Evolutionary conservation across 2,888 invertebrate species (phyloP), one percentile per base, ranked within the genome.

Genomic region (Steinernema carpocapsae): DNA sequence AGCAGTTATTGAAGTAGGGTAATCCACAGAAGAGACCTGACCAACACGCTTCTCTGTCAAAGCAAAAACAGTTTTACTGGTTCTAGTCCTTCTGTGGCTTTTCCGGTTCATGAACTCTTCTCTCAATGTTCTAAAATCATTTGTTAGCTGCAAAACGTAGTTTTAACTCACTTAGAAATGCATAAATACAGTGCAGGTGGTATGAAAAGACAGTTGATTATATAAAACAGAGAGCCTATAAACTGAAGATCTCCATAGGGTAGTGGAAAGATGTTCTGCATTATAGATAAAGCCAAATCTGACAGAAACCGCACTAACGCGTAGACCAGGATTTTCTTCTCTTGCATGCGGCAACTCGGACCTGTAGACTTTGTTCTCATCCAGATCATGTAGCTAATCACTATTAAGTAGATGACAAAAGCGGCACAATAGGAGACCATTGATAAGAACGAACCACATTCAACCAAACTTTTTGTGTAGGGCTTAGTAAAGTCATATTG

Each of bases 131-230:
- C 43, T 43, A 48, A 48, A 48, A 14, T 19, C 17, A 4, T 48
- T 48, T 48, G 6, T n/a, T 48, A 48, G 19, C 3, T 37, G 3
- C 48, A 4, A 48, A 17, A 48, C 6, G 48, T 48, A 3, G 17
- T 14, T 48, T 48, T 48, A 17, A 26, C 56, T 14, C 14, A 56
- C 56, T 22, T 19, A 6, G 17, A 26, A 2, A 56, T 3, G 56
- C 56, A 22, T 22, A 56, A 56, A 22, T 56, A 56, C 24, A 56
- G 56, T 22, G 22, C 56, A 12, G 56, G 56, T 1, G 56, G 56
- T 2, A 56, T 6, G 14, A 56, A 14, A 6, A 56, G 22, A 26
- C 26, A 24, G 56, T 56, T 56, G 26, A 56, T 14, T 4, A 6
- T 22, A 22, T 56, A 56, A 24, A 4, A 2, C 2, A 22, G 6